Conservation (phyloP, 2,797 vertebrate genomes). For the Lates japonicus region DNA sequence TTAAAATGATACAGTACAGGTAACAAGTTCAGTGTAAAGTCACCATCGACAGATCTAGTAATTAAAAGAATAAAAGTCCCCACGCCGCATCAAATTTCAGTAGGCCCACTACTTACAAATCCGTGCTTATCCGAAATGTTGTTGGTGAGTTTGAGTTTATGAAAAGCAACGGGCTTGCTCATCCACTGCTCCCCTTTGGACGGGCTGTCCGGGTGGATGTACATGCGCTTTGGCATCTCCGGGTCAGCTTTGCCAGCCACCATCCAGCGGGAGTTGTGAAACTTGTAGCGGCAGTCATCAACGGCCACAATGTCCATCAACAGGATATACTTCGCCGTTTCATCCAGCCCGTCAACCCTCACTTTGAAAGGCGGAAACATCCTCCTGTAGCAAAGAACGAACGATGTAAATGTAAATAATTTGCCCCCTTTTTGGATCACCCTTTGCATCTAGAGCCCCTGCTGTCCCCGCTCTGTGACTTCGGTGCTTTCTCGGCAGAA, state of each 20-base stretch:
- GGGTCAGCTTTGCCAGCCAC: slow-evolving; percentile 97
- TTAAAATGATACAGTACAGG: no score
- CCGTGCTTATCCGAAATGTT: slow-evolving; percentile 98
- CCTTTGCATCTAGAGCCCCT: no score
- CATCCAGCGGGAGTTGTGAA: slow-evolving; percentile 96
- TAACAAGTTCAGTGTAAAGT: not conserved
- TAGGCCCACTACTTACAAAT: slow-evolving; percentile 90
- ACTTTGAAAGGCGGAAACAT: slow-evolving; percentile 99
- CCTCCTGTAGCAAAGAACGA: slow-evolving; percentile 84
- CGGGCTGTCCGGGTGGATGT: slow-evolving; percentile 98
- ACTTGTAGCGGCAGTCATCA: slow-evolving; percentile 97
- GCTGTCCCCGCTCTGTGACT: not conserved
- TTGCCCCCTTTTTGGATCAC: no score
- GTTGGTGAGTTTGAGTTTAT: slow-evolving; percentile 99
- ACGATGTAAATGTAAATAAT: not conserved
- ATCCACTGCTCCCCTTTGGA: slow-evolving; percentile 98
- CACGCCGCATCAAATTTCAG: no score
- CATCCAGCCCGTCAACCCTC: slow-evolving; percentile 92
- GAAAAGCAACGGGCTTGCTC: slow-evolving; percentile 96
- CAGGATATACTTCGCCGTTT: slow-evolving; percentile 95
- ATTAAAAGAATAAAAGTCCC: not conserved
- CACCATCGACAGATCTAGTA: not conserved
- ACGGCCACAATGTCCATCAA: slow-evolving; percentile 98
- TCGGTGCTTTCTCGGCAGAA: not conserved
- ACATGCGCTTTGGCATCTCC: slow-evolving; percentile 99